phyloP scores from a whole-genome alignment of 1,140 invertebrate genomes.

The Scylla paramamosain region DNA sequence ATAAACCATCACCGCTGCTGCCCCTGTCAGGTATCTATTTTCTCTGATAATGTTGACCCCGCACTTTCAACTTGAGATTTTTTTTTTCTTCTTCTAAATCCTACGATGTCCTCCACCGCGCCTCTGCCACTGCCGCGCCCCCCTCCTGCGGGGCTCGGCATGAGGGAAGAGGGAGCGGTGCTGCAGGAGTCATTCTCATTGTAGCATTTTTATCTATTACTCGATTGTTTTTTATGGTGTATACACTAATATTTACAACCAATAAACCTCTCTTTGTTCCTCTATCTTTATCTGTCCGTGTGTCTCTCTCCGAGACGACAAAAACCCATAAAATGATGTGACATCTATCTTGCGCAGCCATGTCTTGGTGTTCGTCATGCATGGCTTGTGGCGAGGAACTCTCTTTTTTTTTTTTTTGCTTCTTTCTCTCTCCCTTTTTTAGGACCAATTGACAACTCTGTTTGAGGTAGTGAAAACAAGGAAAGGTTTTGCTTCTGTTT shows the following conservation, averaged over 20 bases:
- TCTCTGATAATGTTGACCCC: conserved; percentile 60
- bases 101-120: neutral
- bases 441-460: neutral
- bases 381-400: neutral
- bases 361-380: neutral
- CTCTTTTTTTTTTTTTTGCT: neutral
- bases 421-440: too few species aligned
- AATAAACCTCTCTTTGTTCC: neutral
- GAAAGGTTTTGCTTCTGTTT: neutral
- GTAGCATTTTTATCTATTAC: neutral
- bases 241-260: neutral
- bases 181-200: neutral
- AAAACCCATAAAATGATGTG: conserved; percentile 13
- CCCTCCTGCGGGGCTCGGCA: neutral
- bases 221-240: neutral
- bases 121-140: neutral
- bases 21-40: conserved; percentile 34
- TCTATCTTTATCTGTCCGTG: neutral
- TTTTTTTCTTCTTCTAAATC: neutral
- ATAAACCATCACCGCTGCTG: conserved; percentile 29
- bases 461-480: neutral
- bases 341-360: neutral
- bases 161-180: too few species aligned
- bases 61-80: conserved; percentile 16
- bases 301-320: neutral